Conservation (phyloP, 92 coral and sea anemone species). For the Parazoanthus darwini region DNA sequence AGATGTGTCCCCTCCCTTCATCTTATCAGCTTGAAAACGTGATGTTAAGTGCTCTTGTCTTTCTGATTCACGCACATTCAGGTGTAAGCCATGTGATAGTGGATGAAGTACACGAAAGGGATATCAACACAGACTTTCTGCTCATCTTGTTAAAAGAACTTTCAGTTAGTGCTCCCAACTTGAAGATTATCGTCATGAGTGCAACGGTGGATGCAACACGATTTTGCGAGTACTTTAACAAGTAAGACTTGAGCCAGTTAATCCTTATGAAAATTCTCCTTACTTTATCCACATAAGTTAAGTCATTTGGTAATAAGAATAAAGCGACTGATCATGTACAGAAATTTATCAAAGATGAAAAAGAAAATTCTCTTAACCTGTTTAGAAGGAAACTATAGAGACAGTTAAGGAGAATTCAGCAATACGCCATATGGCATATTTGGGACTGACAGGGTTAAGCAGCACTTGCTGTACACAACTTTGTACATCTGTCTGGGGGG, state of each 20-base stretch:
- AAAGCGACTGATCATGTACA: no score
- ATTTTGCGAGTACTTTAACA: slow-evolving; percentile 80
- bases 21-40: not conserved
- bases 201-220: slow-evolving; percentile 91
- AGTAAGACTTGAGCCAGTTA: slow-evolving; percentile 48
- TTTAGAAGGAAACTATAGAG: no score
- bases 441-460: no score
- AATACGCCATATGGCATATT: no score
- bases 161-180: slow-evolving; percentile 50
- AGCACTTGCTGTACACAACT: no score
- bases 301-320: no score
- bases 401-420: no score
- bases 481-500: no score
- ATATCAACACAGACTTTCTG: slow-evolving; percentile 93
- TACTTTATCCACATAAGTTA: no score
- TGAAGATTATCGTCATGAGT: slow-evolving; percentile 90
- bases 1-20: not conserved
- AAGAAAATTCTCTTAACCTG: no score
- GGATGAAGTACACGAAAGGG: slow-evolving; percentile 97
- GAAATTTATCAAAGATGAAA: no score
- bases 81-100: slow-evolving; percentile 97
- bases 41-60: not conserved
- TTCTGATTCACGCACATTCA: not conserved
- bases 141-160: slow-evolving; percentile 79
- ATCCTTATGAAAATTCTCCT: no score